Base-by-base conservation (phyloP, 1,140 invertebrate genomes). In the Periplaneta americana region DNA sequence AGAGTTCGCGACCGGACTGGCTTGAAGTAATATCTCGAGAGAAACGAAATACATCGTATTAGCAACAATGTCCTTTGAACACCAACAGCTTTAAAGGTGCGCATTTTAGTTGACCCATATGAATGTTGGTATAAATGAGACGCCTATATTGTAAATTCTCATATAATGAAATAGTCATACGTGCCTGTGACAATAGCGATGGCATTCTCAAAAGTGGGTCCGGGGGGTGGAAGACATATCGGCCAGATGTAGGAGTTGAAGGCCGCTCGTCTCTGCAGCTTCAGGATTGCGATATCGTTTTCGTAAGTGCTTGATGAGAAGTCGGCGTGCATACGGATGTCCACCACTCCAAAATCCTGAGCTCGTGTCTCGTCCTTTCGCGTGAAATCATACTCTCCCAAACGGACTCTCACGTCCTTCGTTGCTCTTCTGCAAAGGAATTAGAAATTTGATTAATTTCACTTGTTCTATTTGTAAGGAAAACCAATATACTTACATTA, bases 181-280 rank as follows among this genome's bases (percentile, higher is more conserved):
- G 88, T 89, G 90, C 93, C 94, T 75, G 93, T 94, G 28, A 96
- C 93, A 76, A 93, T 91, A 11, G 90, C 94, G 37, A 89, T 91
- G 85, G 92, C 89, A 33, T 94, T 92, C 22, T 92, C 91, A 84
- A 92, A 92, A 31, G 88, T 87, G 74, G 90, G 86, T 36, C 91
- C 91, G 0, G 90, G 82, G 0, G 93, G 93, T 13, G 96, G 96
- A 32, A 97, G 88, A 86, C 96, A 97, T 74, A 97, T 93, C 0
- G 95, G 96, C 92, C 95, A 95, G 33, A 97, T 95, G 84, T 96
- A 95, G 3, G 91, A 91, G 83, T 94, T 93, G 85, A 95, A 96
- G 4, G 90, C 88, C 0, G 94, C 93, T 0, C 93, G 88, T 18
- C 91, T 88, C 57, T 92, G 89, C 9, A 97, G 88, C 85, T 93